Evolutionary conservation across 2,113 vertebrate species (phyloP).

Genomic region (Cryptomyrus ogoouensis): DNA sequence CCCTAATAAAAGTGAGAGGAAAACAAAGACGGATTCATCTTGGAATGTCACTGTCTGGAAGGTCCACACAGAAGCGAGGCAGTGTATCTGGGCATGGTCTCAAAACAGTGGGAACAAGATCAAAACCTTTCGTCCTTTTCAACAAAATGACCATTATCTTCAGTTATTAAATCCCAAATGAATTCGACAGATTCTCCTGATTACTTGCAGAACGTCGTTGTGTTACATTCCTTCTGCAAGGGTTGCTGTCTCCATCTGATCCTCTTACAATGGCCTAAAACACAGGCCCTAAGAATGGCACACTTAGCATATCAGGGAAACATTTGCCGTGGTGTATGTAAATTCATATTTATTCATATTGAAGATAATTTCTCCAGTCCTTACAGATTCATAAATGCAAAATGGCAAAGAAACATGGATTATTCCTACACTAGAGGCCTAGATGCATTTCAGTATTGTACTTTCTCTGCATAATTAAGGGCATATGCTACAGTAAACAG

Average conservation of each 20-base stretch:
- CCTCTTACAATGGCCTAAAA: background rate
- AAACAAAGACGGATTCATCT: conserved; percentile 19
- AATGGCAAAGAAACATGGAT: background rate
- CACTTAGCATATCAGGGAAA: background rate
- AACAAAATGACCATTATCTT: background rate
- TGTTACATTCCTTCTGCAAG: conserved; percentile 17
- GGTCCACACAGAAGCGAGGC: conserved; percentile 18
- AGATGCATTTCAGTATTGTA: background rate
- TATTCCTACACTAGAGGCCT: background rate
- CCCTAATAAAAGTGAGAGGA: background rate
- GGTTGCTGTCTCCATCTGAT: background rate
- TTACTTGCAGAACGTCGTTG: conserved; percentile 25
- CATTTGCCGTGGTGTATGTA: background rate
- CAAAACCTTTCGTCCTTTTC: conserved; percentile 16
- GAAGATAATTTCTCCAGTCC: background rate
- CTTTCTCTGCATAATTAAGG: background rate
- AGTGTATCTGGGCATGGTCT: conserved; percentile 18
- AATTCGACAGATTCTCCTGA: conserved; percentile 17
- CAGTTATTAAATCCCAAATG: conserved; percentile 33
- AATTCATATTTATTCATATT: background rate
- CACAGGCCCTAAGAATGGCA: background rate
- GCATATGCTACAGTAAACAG: background rate
- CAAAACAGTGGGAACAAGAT: conserved; percentile 25
- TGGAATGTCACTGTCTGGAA: background rate
- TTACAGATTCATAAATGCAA: background rate